These are phyloP conservation scores for Sterrhoptilus dennistouni DNA, from an alignment of 2,113 vertebrate genomes.

Conservation along the genomic window DNA sequence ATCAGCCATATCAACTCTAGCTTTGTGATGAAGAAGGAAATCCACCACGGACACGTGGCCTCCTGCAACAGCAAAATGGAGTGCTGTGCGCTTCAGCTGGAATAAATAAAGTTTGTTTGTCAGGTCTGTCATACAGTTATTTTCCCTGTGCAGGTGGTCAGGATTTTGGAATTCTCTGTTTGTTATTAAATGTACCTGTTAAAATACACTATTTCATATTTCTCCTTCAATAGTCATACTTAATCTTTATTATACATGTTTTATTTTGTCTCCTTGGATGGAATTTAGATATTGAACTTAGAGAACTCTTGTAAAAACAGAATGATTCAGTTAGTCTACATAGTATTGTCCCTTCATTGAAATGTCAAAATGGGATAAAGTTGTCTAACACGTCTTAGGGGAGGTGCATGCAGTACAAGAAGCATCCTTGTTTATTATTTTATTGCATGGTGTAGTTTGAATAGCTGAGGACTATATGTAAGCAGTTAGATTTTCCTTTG, in stretches of 20 bases:
- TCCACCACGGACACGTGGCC: constrained; percentile 76
- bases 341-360: not conserved
- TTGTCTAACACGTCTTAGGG: not conserved
- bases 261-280: not conserved
- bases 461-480: not conserved
- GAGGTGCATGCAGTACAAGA: not conserved
- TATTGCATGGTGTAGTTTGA: not conserved
- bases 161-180: not conserved
- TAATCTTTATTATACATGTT: not conserved
- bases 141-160: not conserved
- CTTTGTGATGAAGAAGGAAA: constrained; percentile 85
- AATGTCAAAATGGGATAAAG: not conserved
- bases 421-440: not conserved
- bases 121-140: not conserved
- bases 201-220: not conserved
- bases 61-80: constrained; percentile 87
- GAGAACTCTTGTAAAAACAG: not conserved
- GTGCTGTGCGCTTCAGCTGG: constrained; percentile 82
- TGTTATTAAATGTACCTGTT: not conserved
- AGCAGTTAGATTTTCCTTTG: not conserved
- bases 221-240: not conserved
- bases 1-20: constrained; percentile 84
- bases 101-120: constrained; percentile 8
- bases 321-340: not conserved
- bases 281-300: not conserved